Conservation (phyloP, 2,113 vertebrate species). For the Gambusia affinis region DNA sequence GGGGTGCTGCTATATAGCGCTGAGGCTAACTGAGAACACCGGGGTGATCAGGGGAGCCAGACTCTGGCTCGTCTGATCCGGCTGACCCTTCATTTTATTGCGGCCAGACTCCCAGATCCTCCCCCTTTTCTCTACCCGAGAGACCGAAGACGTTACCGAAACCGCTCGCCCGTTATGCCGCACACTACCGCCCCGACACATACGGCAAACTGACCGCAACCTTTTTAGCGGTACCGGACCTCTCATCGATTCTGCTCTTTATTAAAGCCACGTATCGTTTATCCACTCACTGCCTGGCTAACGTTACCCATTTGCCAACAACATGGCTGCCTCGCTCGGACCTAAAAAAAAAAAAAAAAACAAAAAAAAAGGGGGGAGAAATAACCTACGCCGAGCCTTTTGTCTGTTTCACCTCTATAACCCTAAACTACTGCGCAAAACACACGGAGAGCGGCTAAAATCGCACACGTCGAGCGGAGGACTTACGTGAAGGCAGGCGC, state of each 20-base stretch:
- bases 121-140: conserved; percentile 72
- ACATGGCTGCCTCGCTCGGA: conserved; percentile 99
- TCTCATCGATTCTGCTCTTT: conserved; percentile 74
- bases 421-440: conserved; percentile 94
- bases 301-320: conserved; percentile 91
- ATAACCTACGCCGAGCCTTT: conserved; percentile 93
- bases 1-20: conserved; percentile 81
- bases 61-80: conserved; percentile 86
- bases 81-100: conserved; percentile 92
- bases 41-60: conserved; percentile 78
- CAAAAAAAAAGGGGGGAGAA: conserved; percentile 68
- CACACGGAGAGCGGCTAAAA: conserved; percentile 83
- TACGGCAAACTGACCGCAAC: conserved; percentile 84
- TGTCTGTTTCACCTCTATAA: conserved; percentile 98
- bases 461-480: conserved; percentile 79
- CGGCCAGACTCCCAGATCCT: conserved; percentile 87
- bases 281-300: conserved; percentile 80
- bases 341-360: conserved; percentile 73
- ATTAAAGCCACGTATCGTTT: conserved; percentile 79
- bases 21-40: conserved; percentile 75
- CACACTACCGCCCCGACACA: conserved; percentile 62
- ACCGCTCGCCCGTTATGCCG: conserved; percentile 70
- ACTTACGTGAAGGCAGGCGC: conserved; percentile 99
- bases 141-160: conserved; percentile 78
- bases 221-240: conserved; percentile 86